Base-by-base conservation (phyloP, 2,113 vertebrate species). In the Chaetodon auriga region DNA sequence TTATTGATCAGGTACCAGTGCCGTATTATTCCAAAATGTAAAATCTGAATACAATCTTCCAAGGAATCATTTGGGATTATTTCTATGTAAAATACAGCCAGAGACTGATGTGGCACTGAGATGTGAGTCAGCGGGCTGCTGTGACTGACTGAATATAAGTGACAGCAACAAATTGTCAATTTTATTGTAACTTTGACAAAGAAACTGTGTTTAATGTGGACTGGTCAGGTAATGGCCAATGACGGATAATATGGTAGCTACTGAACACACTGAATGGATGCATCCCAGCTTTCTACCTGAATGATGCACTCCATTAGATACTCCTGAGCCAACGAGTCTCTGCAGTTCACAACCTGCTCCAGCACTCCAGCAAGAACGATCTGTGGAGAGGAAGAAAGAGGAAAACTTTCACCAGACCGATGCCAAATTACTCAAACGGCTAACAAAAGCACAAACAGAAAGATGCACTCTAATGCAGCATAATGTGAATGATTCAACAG, bases 291-390 rank as follows among this genome's bases (percentile, higher is more conserved):
- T 35, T 41, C 11, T 92, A 99, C 98, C 97, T 99, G 98, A 94
- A 99, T 99, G 82, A 99, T 99, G 89, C 98, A 99, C 87, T 99
- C 98, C 98, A 99, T 99, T 66, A 99, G 97, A 92, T 99, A 99
- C 87, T 99, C 98, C 93, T 99, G 98, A 82, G 98, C 98, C 94
- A 99, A 89, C 5, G 98, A 96, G 95, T 99, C 98, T 92, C 98
- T 96, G 81, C 98, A 99, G 92, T 99, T 99, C 49, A 99, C 98
- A 46, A 99, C 97, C 87, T 99, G 98, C 82, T 99, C 98, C 94
- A 99, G 89, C 79, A 99, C 97, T 72, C 98, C 98, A 55, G 98
- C 71, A 63, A 99, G 94, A 88, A 99, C 98, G 55, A 99, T 95
- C 98, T 99, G 84, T 25, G 87, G 87, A 68, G 21, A 76, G 23